Percentiles rank a stretch among this genome's conserved stretches.
Evolutionary conservation across 2,113 vertebrate species (phyloP).

Genomic region (Nothocercus nigrocapillus): DNA sequence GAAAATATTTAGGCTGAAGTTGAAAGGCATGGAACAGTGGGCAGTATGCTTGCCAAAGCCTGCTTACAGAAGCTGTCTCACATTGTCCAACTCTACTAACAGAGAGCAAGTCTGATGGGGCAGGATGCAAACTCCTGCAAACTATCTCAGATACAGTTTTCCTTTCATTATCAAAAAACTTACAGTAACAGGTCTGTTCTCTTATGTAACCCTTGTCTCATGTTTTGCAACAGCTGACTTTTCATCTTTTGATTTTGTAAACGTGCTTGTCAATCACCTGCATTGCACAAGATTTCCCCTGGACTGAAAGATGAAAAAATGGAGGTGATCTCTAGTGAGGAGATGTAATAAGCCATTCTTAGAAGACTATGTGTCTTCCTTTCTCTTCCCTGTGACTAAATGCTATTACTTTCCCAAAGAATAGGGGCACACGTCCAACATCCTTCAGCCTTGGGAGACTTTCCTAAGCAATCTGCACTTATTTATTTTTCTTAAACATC

Average conservation of each 20-base stretch:
- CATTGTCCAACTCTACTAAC: not conserved
- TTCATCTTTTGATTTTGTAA: not conserved
- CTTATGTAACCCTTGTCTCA: fast-evolving
- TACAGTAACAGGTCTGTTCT: not conserved
- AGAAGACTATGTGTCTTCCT: not conserved
- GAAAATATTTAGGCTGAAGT: not conserved
- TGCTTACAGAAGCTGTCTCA: not conserved
- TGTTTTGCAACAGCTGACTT: not conserved
- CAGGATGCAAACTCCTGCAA: not conserved
- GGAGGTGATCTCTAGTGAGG: not conserved
- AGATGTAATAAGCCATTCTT: not conserved
- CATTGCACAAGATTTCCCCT: not conserved
- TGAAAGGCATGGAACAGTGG: not conserved
- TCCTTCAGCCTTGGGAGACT: not conserved
- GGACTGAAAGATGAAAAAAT: not conserved
- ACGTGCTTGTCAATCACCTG: not conserved
- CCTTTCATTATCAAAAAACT: not conserved
- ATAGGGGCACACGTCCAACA: not conserved
- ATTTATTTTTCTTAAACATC: not conserved
- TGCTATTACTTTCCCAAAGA: not conserved
- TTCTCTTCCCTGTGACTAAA: not conserved
- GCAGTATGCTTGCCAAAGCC: not conserved
- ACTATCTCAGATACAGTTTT: not conserved
- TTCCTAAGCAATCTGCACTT: not conserved
- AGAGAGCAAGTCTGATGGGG: fast-evolving